A percentile compares a stretch with the other conserved stretches of the same genome.
phyloP scores from a whole-genome alignment of 2,888 invertebrate genomes.

The Torymus tubicola region DNA sequence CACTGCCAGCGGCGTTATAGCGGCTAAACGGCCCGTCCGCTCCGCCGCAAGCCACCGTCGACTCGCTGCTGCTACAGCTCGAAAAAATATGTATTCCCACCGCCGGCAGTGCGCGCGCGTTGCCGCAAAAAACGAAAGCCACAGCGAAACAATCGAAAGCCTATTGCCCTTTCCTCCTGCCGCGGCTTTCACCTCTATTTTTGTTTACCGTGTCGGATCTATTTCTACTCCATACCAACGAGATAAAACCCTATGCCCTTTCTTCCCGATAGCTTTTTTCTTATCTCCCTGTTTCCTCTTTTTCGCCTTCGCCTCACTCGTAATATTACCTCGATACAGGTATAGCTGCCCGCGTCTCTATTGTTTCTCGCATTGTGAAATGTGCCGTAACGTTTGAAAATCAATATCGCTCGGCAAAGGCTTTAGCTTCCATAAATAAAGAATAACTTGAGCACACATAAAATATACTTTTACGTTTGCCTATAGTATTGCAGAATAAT shows the following conservation, averaged over 20 bases:
- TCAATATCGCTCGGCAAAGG: background rate
- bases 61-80: too few relatives aligned
- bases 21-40: background rate
- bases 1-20: slow-evolving; percentile 60
- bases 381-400: background rate
- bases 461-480: too few relatives aligned
- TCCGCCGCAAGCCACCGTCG: background rate
- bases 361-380: too few relatives aligned
- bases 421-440: background rate
- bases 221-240: too few relatives aligned
- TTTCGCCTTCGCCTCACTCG: too few relatives aligned
- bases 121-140: background rate
- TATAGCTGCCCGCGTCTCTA: too few relatives aligned
- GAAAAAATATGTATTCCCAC: slow-evolving; percentile 38
- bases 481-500: too few relatives aligned
- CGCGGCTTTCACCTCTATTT: background rate
- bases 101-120: background rate
- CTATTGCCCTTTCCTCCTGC: background rate
- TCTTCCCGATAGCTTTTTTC: too few relatives aligned
- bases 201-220: background rate
- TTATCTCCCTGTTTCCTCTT: too few relatives aligned
- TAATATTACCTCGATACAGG: too few relatives aligned
- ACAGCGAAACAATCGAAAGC: background rate
- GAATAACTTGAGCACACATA: background rate
- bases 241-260: too few relatives aligned